Evolutionary conservation across 2,888 invertebrate genomes (phyloP), one percentile per base, ranked within the genome.

Genomic region (Acrobasis suavella): DNA sequence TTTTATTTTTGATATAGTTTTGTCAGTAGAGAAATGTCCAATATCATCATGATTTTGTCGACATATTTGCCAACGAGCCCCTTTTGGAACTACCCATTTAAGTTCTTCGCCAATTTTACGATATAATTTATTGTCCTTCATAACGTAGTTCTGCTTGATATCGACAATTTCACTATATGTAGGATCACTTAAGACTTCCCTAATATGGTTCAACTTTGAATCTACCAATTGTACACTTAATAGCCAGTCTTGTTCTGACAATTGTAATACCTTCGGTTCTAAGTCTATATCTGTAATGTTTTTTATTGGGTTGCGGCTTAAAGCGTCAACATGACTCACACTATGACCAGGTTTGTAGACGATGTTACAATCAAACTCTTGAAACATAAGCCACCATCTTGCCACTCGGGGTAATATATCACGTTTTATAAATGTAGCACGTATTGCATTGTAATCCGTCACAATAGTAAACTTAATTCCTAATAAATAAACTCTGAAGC

Each of bases 401-500:
- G n/a, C n/a, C n/a, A n/a, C n/a, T n/a, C n/a, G n/a, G n/a, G n/a
- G n/a, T n/a, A n/a, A n/a, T n/a, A n/a, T n/a, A n/a, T n/a, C n/a
- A n/a, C n/a, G n/a, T n/a, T n/a, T n/a, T n/a, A n/a, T n/a, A n/a
- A n/a, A n/a, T n/a, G n/a, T n/a, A n/a, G n/a, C n/a, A n/a, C n/a
- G n/a, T 5, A 38, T 38, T 38, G 38, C 38, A 38, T 38, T 38
- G 38, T 9, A 38, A 60, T 72, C 72, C 0, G 70, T 71, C 0
- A 69, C 52, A 9, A 71, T 39, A 7, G 60, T 68, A 62, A 70
- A 72, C 49, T 46, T 60, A 8, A 62, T n/a, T n/a, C 67, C 68
- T 14, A 70, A n/a, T 6, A 72, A 55, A 61, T 72, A 72, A 1
- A 68, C 68, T n/a, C 68, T 54, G 56, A 71, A 69, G 2, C 63